Percentiles rank a stretch among this genome's conserved stretches.
Conservation (phyloP, 2,888 invertebrate species). For the Cremastinae sp. region DNA sequence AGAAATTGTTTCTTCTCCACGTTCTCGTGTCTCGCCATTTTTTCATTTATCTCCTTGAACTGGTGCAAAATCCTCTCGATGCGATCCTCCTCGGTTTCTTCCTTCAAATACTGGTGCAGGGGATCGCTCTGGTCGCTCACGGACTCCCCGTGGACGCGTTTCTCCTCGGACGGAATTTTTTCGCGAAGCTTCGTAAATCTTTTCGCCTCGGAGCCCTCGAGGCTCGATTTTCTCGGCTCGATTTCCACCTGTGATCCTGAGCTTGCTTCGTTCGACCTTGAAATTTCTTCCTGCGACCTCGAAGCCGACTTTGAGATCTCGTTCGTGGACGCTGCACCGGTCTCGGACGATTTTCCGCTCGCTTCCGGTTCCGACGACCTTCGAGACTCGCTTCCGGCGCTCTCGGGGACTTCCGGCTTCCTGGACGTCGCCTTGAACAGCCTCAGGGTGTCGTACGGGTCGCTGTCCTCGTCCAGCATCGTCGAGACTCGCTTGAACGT, state of each 20-base stretch:
- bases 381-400: conserved; percentile 55
- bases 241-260: too few species aligned
- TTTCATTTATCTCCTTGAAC: conserved; percentile 63
- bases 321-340: too few species aligned
- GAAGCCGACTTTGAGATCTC: too few species aligned
- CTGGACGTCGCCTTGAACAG: conserved; percentile 76
- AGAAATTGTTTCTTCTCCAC: conserved; percentile 73
- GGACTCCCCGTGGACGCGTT: conserved; percentile 81
- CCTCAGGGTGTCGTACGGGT: conserved; percentile 77
- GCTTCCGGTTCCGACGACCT: too few species aligned
- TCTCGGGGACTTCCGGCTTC: too few species aligned
- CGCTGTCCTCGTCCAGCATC: conserved; percentile 69
- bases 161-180: conserved; percentile 73
- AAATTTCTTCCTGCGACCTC: too few species aligned
- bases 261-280: too few species aligned
- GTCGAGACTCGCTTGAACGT: conserved; percentile 71
- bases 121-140: conserved; percentile 93
- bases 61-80: conserved; percentile 81
- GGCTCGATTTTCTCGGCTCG: too few species aligned
- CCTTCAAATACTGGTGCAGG: conserved; percentile 83
- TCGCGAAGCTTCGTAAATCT: too few species aligned
- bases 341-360: conserved; percentile 45
- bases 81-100: conserved; percentile 79
- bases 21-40: conserved; percentile 64
- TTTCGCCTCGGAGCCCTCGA: too few species aligned